Evolutionary conservation across 1,140 invertebrate genomes (phyloP).

Genomic region (Sesamia nonagrioides): DNA sequence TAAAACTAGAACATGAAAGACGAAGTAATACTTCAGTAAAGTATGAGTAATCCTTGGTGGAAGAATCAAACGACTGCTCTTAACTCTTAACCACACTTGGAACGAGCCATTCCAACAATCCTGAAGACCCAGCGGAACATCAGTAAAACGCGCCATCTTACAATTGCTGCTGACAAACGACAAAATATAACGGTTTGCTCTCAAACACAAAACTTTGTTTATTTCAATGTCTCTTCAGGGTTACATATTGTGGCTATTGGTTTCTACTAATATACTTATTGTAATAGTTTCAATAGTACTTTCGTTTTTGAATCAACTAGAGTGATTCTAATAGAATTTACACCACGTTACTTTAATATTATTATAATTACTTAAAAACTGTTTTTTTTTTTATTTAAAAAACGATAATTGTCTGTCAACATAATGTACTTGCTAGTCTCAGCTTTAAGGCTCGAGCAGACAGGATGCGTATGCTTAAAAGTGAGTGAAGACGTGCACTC

Average conservation of each 20-base stretch:
- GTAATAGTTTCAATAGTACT: not conserved
- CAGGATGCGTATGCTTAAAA: too few relatives aligned
- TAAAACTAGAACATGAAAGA: not conserved
- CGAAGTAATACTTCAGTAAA: not conserved
- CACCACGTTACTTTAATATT: too few relatives aligned
- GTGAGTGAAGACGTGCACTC: too few relatives aligned
- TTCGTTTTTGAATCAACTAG: not conserved
- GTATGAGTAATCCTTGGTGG: not conserved
- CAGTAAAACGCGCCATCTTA: not conserved
- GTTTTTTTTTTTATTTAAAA: too few relatives aligned
- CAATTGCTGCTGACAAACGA: not conserved
- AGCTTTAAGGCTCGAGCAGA: too few relatives aligned
- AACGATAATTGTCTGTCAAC: too few relatives aligned
- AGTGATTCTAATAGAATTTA: not conserved
- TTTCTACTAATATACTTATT: not conserved
- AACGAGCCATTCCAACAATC: not conserved
- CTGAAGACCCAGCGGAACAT: constrained; percentile 19
- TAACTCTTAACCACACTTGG: constrained; percentile 19
- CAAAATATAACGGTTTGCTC: constrained; percentile 8
- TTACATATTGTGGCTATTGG: not conserved
- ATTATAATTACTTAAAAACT: too few relatives aligned
- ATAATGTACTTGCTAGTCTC: too few relatives aligned
- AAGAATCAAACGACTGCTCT: constrained; percentile 24
- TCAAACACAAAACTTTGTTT: constrained; percentile 8
- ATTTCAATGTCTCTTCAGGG: not conserved